A percentile compares a stretch with the other conserved stretches of the same genome.
Conservation (phyloP, 2,888 invertebrate species). For the Eupithecia dodoneata region DNA sequence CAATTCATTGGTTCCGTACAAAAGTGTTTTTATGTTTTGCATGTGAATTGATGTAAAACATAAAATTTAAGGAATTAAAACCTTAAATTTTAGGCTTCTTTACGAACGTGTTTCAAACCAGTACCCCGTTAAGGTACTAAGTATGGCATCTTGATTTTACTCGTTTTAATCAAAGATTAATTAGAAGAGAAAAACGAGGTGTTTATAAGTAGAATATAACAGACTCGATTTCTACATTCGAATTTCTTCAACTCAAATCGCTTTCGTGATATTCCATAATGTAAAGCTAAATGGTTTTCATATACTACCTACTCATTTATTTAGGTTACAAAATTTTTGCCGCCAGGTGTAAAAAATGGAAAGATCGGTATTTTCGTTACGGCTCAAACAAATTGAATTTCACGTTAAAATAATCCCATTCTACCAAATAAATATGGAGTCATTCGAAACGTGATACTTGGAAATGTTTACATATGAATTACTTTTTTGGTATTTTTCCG, state of each 20-base stretch:
- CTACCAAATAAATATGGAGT: conserved; percentile 40
- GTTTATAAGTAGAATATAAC: neutral
- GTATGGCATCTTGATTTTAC: too few relatives aligned
- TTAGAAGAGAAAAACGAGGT: neutral
- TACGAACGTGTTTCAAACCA: too few relatives aligned
- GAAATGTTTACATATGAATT: conserved; percentile 18
- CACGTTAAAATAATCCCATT: conserved; percentile 37
- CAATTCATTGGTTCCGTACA: too few relatives aligned
- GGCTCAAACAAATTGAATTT: conserved; percentile 42
- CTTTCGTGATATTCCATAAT: neutral
- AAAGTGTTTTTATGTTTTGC: too few relatives aligned
- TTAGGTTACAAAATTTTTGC: conserved; percentile 3
- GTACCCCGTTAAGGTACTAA: too few relatives aligned
- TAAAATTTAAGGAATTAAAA: too few relatives aligned
- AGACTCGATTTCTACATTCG: neutral
- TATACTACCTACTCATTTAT: neutral
- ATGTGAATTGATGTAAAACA: too few relatives aligned
- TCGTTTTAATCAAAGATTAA: neutral
- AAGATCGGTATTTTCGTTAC: conserved; percentile 32
- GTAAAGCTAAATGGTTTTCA: neutral
- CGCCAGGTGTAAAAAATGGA: conserved; percentile 10
- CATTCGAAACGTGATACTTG: conserved; percentile 35
- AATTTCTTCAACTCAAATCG: neutral
- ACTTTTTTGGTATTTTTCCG: neutral
- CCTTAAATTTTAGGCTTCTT: too few relatives aligned